A percentile compares a stretch with the other conserved stretches of the same genome.
phyloP scores from a whole-genome alignment of 2,797 vertebrate species.

The Siniperca obscura region DNA sequence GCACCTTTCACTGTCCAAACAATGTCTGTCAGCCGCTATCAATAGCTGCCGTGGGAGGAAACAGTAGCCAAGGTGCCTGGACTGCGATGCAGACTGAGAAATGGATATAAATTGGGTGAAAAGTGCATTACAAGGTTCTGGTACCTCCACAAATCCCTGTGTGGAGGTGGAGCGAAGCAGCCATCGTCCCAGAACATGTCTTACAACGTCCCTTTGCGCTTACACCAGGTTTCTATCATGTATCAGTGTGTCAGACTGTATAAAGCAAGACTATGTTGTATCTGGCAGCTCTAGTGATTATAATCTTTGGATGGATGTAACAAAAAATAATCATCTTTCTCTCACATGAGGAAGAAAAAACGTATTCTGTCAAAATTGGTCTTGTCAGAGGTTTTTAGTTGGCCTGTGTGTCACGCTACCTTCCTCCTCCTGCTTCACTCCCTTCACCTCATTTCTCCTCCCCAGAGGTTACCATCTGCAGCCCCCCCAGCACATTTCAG shows the following conservation, averaged over 20 bases:
- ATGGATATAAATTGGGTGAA: conserved; percentile 70
- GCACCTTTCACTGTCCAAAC: conserved; percentile 85
- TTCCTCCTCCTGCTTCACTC: conserved; percentile 61
- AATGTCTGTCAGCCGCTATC: conserved; percentile 71
- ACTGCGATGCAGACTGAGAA: conserved; percentile 31
- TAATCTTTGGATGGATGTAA: conserved; percentile 23
- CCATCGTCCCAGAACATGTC: conserved; percentile 45
- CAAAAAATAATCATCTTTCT: conserved; percentile 42
- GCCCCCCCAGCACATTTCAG: conserved; percentile 36
- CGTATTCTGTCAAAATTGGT: conserved; percentile 55
- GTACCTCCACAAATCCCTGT: conserved; percentile 51
- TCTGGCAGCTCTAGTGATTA: conserved; percentile 50
- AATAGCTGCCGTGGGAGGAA: conserved; percentile 74
- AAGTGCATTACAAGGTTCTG: conserved; percentile 56
- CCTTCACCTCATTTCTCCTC: conserved; percentile 68
- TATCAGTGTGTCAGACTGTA: conserved; percentile 35
- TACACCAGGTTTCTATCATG: conserved; percentile 30
- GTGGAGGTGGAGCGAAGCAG: conserved; percentile 39
- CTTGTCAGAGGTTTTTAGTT: conserved; percentile 61
- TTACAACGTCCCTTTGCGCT: conserved; percentile 47
- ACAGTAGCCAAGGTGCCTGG: conserved; percentile 63
- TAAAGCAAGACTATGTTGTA: conserved; percentile 37
- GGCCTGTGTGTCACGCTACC: conserved; percentile 68
- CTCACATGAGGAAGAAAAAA: conserved; percentile 39
- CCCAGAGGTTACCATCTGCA: conserved; percentile 70